These are phyloP conservation scores for Mya arenaria DNA, from an alignment of 1,140 invertebrate species.

Conservation along the genomic window DNA sequence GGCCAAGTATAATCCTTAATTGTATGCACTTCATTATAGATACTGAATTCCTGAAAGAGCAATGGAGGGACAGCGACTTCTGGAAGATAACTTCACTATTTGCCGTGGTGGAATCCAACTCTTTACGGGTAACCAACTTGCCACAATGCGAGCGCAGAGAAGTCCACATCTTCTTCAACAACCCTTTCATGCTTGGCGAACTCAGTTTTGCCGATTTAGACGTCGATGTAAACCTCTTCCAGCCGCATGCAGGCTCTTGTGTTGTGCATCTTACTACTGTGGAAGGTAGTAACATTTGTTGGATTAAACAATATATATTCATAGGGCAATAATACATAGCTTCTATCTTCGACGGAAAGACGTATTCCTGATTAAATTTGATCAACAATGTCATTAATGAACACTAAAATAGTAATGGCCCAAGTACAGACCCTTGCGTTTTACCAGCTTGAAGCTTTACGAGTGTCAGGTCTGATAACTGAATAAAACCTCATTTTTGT, in stretches of 20 bases:
- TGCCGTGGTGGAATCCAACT: not conserved
- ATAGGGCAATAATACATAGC: too few species aligned
- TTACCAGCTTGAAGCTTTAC: too few species aligned
- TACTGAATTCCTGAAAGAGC: not conserved
- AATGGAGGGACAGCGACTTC: not conserved
- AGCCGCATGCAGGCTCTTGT: not conserved
- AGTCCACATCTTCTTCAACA: not conserved
- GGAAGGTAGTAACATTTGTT: not conserved
- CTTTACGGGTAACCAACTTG: not conserved
- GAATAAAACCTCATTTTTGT: too few species aligned
- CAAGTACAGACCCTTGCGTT: too few species aligned
- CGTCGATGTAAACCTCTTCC: constrained; percentile 1
- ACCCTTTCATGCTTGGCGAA: not conserved
- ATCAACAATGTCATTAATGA: too few species aligned
- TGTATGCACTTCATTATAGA: not conserved
- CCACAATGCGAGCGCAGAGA: not conserved
- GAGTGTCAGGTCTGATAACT: too few species aligned
- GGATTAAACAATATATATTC: not conserved
- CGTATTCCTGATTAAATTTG: too few species aligned
- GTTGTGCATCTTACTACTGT: not conserved
- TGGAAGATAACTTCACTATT: not conserved
- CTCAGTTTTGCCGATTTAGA: not conserved
- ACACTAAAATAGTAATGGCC: too few species aligned
- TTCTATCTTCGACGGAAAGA: too few species aligned
- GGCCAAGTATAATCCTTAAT: not conserved